A percentile compares a stretch with the other conserved stretches of the same genome.
phyloP scores from a whole-genome alignment of 1,140 invertebrate genomes.

The Popillia japonica region DNA sequence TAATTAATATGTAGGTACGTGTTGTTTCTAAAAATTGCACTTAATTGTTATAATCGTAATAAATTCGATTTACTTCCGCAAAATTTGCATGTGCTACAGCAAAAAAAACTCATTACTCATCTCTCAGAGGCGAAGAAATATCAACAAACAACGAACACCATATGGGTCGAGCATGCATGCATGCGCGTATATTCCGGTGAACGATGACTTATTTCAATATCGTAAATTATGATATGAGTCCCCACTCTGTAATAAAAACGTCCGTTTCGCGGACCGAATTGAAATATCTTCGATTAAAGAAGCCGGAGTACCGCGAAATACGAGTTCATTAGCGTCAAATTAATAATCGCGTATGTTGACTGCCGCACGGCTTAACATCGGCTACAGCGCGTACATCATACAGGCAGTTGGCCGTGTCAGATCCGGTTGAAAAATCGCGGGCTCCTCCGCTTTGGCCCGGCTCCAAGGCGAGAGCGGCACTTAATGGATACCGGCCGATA shows the following conservation, averaged over 20 bases:
- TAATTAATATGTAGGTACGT: too few species aligned
- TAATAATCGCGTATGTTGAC: conserved; percentile 6
- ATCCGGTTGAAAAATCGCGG: conserved; percentile 4
- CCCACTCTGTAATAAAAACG: background rate
- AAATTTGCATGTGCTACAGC: background rate
- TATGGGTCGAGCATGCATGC: too few species aligned
- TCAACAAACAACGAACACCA: too few species aligned
- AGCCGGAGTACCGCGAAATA: background rate
- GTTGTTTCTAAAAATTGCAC: too few species aligned
- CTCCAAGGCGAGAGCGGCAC: background rate
- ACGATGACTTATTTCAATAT: background rate
- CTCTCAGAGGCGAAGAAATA: too few species aligned
- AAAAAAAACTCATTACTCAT: too few species aligned
- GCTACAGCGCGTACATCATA: background rate
- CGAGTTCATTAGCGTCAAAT: conserved; percentile 28
- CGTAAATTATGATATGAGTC: conserved; percentile 12
- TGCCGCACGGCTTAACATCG: background rate
- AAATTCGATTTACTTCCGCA: background rate
- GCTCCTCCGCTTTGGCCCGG: background rate
- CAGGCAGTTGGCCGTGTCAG: background rate
- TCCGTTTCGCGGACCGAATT: background rate
- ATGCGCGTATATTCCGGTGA: too few species aligned
- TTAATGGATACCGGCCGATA: conserved; percentile 6
- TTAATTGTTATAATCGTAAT: too few species aligned
- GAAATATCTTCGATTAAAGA: background rate